Percentiles rank a stretch among this genome's conserved stretches.
These are phyloP conservation scores for Macrosiphum euphorbiae DNA, from an alignment of 2,888 invertebrate species.

Conservation along the genomic window DNA sequence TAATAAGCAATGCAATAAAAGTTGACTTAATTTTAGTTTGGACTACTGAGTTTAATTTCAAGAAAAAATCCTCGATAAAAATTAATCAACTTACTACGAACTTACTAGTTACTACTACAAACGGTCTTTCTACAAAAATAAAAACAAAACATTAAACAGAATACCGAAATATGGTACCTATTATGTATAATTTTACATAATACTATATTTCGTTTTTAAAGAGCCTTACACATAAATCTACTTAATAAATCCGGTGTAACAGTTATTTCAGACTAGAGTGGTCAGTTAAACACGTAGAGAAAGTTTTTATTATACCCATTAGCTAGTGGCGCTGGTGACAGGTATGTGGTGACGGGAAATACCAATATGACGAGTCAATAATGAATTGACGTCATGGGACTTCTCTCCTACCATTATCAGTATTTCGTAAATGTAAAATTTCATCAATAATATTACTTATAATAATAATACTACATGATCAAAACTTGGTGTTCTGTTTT, in stretches of 20 bases:
- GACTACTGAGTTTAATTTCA: background rate
- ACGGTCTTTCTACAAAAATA: background rate
- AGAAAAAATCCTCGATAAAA: background rate
- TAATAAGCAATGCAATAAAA: background rate
- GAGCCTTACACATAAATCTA: background rate
- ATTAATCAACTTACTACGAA: background rate
- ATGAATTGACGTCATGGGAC: conserved; percentile 46
- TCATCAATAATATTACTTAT: background rate
- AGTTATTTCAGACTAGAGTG: background rate
- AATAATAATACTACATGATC: background rate
- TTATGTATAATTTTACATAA: background rate
- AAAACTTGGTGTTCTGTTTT: background rate
- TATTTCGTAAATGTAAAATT: background rate
- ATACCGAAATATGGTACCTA: background rate
- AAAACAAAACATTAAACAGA: background rate
- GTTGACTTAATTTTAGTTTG: background rate
- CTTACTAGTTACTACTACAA: background rate
- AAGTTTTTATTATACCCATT: conserved; percentile 42
- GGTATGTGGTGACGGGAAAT: conserved; percentile 48
- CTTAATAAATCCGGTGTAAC: background rate
- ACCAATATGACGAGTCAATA: conserved; percentile 47
- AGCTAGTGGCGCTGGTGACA: background rate
- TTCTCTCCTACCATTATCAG: background rate
- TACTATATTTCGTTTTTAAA: background rate
- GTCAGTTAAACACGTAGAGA: conserved; percentile 38